Conservation (phyloP, 2,113 vertebrate genomes). For the Nansenia antarctica region DNA sequence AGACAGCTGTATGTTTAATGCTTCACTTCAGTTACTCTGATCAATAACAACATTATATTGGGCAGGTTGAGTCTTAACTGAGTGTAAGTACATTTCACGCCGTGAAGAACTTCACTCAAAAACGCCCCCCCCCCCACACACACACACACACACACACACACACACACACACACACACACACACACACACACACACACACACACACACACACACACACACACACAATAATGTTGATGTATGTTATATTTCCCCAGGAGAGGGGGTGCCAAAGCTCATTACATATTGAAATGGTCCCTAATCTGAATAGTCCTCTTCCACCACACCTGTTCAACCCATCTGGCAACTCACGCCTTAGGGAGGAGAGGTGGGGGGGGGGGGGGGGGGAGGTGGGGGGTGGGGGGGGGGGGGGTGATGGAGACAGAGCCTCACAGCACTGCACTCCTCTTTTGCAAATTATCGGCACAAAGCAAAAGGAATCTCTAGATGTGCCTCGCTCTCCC, state of each 20-base stretch:
- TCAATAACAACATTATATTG: no score
- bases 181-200: no score
- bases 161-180: no score
- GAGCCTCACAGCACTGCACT: background rate
- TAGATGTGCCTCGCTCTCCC: background rate
- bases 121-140: no score
- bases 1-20: no score
- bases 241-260: background rate
- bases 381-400: background rate
- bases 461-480: background rate
- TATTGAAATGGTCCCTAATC: background rate
- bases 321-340: constrained; percentile 12
- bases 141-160: no score
- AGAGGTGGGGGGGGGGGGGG: background rate
- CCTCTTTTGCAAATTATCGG: background rate
- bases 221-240: background rate
- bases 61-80: no score
- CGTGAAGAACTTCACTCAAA: no score
- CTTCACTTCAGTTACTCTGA: no score
- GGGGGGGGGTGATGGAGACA: background rate
- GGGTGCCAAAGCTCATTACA: background rate
- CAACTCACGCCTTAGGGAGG: background rate
- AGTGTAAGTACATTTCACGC: no score
- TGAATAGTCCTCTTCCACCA: background rate
- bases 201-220: no score